These are phyloP conservation scores for Mimumesa dahlbomi DNA, from an alignment of 2,888 invertebrate genomes.

Conservation along the genomic window DNA sequence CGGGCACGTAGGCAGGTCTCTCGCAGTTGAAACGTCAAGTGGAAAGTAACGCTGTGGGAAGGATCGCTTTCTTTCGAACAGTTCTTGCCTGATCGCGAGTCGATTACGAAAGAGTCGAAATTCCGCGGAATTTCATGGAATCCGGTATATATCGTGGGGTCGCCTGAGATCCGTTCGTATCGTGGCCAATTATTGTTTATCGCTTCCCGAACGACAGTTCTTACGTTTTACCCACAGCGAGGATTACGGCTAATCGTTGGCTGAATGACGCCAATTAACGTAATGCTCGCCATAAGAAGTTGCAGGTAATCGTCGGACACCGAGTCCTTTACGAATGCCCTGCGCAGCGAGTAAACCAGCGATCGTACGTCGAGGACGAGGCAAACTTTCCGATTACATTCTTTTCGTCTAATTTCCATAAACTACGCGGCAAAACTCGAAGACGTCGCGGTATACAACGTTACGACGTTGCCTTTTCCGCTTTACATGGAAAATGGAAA, in stretches of 20 bases:
- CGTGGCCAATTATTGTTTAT: constrained; percentile 44
- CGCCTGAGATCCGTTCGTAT: constrained; percentile 7
- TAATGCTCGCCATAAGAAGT: constrained; percentile 33
- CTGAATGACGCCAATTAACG: constrained; percentile 40
- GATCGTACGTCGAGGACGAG: background rate
- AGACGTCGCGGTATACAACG: no score
- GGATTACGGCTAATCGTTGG: constrained; percentile 42
- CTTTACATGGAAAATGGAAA: no score
- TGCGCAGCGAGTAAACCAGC: background rate
- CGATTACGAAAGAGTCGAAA: constrained; percentile 9
- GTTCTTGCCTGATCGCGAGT: no score
- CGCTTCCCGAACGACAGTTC: constrained; percentile 30
- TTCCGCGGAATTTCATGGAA: constrained; percentile 18
- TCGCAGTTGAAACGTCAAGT: no score
- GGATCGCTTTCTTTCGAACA: no score
- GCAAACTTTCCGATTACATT: no score
- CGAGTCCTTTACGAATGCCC: background rate
- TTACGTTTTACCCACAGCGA: constrained; percentile 17
- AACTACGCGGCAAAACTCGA: no score
- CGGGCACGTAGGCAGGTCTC: no score
- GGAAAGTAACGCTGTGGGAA: no score
- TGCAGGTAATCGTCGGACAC: constrained; percentile 7
- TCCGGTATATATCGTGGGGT: constrained; percentile 5
- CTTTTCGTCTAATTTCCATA: no score
- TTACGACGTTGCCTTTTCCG: no score